A percentile compares a stretch with the other conserved stretches of the same genome.
These are phyloP conservation scores for Parapristionchus giblindavisi DNA, from an alignment of 2,888 invertebrate genomes.

Conservation along the genomic window DNA sequence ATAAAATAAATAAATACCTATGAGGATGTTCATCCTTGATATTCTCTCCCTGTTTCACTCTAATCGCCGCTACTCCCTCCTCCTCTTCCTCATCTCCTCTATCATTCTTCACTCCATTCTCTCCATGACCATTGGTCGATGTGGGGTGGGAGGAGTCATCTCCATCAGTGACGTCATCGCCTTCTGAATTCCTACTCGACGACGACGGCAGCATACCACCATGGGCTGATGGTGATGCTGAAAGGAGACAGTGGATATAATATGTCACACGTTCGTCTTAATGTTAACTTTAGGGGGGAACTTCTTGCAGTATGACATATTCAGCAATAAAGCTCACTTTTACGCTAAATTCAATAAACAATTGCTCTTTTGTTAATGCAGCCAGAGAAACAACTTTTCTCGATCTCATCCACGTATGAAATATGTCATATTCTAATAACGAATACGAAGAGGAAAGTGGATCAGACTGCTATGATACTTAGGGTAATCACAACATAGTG, in stretches of 20 bases:
- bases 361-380: too few species aligned
- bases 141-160: neutral
- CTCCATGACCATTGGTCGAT: constrained; percentile 4
- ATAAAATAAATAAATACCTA: constrained; percentile 16
- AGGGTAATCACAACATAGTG: too few species aligned
- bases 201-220: constrained; percentile 18
- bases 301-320: too few species aligned
- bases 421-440: too few species aligned
- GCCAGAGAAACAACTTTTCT: too few species aligned
- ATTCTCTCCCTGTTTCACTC: constrained; percentile 12
- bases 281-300: too few species aligned
- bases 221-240: constrained; percentile 19
- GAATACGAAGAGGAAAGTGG: too few species aligned
- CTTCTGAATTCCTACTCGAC: neutral
- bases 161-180: constrained; percentile 10
- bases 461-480: too few species aligned
- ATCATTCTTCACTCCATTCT: constrained; percentile 24
- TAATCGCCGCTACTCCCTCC: constrained; percentile 27
- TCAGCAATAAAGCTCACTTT: too few species aligned
- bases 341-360: too few species aligned
- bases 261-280: too few species aligned
- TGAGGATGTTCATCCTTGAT: constrained; percentile 25
- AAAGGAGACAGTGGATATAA: neutral
- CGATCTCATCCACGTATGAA: too few species aligned
- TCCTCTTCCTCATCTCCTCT: constrained; percentile 37